phyloP scores from a whole-genome alignment of 2,113 vertebrate genomes.

The Seriola quinqueradiata region DNA sequence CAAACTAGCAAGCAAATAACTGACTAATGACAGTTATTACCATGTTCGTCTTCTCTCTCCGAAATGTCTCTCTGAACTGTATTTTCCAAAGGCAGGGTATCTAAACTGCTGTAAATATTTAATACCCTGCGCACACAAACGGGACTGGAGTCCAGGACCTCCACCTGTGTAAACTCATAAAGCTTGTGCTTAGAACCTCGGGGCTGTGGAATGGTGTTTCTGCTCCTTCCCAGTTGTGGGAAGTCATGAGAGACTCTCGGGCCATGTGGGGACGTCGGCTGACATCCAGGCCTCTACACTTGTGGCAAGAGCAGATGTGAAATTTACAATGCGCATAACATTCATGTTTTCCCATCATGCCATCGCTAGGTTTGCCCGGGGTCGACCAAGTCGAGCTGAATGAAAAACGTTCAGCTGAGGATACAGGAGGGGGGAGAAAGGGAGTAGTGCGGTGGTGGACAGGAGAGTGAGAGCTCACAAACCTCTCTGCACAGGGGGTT shows the following conservation, averaged over 20 bases:
- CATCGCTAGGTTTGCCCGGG: conserved; percentile 39
- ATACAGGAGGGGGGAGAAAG: neutral
- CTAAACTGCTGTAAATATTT: conserved; percentile 73
- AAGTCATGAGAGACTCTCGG: conserved; percentile 51
- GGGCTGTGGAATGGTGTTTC: conserved; percentile 52
- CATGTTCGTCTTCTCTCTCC: conserved; percentile 14
- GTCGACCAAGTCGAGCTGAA: conserved; percentile 46
- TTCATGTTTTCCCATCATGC: conserved; percentile 64
- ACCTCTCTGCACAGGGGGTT: conserved; percentile 42
- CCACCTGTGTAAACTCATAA: conserved; percentile 79
- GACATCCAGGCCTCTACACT: conserved; percentile 48
- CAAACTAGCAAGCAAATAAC: conserved; percentile 43
- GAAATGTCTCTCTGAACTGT: conserved; percentile 43
- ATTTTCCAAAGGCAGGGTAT: conserved; percentile 50
- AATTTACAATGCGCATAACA: conserved; percentile 61
- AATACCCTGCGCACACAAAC: conserved; percentile 55
- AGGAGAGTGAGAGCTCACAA: conserved; percentile 48
- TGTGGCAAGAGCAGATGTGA: conserved; percentile 65
- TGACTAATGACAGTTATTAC: conserved; percentile 52
- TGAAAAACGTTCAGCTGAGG: conserved; percentile 58
- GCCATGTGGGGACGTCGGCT: conserved; percentile 61
- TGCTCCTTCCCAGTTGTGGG: conserved; percentile 48
- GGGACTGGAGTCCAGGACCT: conserved; percentile 52
- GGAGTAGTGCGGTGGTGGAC: conserved; percentile 20
- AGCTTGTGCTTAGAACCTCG: conserved; percentile 50